Conservation (phyloP, 2,888 invertebrate species). For the Chymomyza fuscimana region DNA sequence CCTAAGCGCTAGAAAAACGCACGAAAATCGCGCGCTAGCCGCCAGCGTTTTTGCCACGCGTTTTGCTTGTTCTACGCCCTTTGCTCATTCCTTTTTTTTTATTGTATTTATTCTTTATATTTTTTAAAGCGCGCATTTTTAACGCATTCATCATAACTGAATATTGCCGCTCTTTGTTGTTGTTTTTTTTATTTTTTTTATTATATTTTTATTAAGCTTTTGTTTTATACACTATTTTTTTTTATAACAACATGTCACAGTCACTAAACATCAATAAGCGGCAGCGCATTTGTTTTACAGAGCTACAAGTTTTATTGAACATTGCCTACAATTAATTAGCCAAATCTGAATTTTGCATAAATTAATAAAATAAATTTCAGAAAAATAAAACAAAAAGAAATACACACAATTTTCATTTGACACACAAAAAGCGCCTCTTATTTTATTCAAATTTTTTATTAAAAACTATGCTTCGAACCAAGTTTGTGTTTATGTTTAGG, state of each 20-base stretch:
- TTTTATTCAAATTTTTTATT: constrained; percentile 16
- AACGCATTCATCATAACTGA: constrained; percentile 57
- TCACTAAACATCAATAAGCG: constrained; percentile 58
- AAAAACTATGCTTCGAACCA: constrained; percentile 1
- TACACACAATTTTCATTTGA: constrained; percentile 16
- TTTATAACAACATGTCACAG: constrained; percentile 50
- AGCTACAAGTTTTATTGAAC: constrained; percentile 65
- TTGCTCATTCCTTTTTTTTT: constrained; percentile 22
- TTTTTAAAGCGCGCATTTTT: constrained; percentile 47
- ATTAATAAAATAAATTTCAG: constrained; percentile 59
- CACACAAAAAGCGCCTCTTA: constrained; percentile 44
- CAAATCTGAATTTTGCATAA: constrained; percentile 71
- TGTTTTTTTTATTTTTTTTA: not conserved
- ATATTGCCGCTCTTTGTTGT: not conserved
- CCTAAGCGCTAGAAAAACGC: constrained; percentile 54
- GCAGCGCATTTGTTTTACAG: constrained; percentile 41
- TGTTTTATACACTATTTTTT: not conserved
- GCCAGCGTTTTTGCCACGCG: constrained; percentile 53
- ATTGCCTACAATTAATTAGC: constrained; percentile 70
- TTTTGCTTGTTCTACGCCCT: constrained; percentile 33
- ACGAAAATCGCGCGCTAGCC: constrained; percentile 56
- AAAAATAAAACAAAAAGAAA: not conserved
- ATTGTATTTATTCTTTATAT: constrained; percentile 23
- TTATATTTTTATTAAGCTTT: not conserved
- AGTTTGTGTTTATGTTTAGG: constrained; percentile 36